Evolutionary conservation across 1,140 invertebrate genomes (phyloP), one percentile per base, ranked within the genome.

Genomic region (Maconellicoccus hirsutus): DNA sequence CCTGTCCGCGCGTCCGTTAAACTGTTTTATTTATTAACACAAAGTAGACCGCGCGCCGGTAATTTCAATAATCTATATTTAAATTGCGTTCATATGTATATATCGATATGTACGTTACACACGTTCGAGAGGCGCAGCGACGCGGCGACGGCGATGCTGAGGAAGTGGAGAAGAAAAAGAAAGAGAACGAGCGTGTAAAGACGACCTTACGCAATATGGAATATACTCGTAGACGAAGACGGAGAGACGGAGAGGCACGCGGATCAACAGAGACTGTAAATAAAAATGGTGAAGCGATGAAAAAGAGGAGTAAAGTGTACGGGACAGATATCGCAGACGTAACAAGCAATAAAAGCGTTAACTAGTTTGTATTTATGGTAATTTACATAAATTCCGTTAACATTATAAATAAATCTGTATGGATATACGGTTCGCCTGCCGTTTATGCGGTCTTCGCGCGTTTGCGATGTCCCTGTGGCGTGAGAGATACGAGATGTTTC

Each of bases 331-430:
- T 52, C 42, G 42, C 16, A 52, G 42, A 52, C 42, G 42, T 52
- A 52, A 52, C 42, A 52, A 52, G 42, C 42, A 52, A 52, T 52
- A 52, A 52, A 52, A 52, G 42, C 42, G 42, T 52, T 52, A 52
- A 52, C 42, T 52, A 52, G 42, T 52, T 52, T 52, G 42, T 52
- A 52, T 52, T 52, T 52, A 52, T 52, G 12, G 42, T 52, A 52
- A 52, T 52, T 52, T 52, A 52, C 42, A 52, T 52, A 52, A 52
- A 52, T 52, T 52, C 42, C 42, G 42, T 52, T 52, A 52, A 52
- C n/a, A 52, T 52, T 52, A 52, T 52, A 52, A 52, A 52, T 52
- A 52, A 52, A 52, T 52, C 42, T 52, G 42, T 16, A 16, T 19
- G 16, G 2, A 19, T 19, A 16, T 33, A 33, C 29, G 12, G 29